A percentile compares a stretch with the other conserved stretches of the same genome.
These are phyloP conservation scores for Heliangelus exortis DNA, from an alignment of 2,797 vertebrate genomes.

Conservation along the genomic window DNA sequence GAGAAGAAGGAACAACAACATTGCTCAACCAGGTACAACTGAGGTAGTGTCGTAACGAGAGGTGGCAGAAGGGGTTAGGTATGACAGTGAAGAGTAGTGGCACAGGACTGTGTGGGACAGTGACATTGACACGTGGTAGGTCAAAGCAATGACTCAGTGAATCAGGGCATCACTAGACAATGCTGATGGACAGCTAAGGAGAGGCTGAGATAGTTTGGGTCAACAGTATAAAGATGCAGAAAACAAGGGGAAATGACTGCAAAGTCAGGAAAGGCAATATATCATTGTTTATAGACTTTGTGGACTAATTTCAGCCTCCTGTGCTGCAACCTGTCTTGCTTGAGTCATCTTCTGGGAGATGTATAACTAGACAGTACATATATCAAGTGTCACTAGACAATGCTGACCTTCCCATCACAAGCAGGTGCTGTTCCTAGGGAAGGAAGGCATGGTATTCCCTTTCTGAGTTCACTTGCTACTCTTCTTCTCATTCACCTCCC, in stretches of 20 bases:
- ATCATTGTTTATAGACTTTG: background rate
- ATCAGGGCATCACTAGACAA: background rate
- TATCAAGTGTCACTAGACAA: background rate
- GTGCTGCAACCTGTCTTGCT: background rate
- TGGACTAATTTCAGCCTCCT: background rate
- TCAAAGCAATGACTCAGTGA: background rate
- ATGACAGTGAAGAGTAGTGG: background rate
- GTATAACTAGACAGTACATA: background rate
- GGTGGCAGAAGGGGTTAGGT: background rate
- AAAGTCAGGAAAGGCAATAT: background rate
- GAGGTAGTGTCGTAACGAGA: background rate
- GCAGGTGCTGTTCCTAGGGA: fast-evolving
- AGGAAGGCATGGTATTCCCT: background rate
- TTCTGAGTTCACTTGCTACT: background rate
- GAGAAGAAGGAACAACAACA: background rate
- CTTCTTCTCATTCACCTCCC: background rate
- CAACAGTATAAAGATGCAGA: background rate
- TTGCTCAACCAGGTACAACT: background rate
- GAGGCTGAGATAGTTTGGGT: background rate
- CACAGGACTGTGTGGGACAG: background rate
- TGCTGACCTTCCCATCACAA: background rate
- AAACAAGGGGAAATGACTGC: background rate
- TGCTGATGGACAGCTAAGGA: background rate
- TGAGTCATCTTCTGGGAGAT: background rate
- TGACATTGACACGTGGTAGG: background rate